Base-by-base conservation (phyloP, 2,797 vertebrate species). In the Amblyopsis hoosieri region DNA sequence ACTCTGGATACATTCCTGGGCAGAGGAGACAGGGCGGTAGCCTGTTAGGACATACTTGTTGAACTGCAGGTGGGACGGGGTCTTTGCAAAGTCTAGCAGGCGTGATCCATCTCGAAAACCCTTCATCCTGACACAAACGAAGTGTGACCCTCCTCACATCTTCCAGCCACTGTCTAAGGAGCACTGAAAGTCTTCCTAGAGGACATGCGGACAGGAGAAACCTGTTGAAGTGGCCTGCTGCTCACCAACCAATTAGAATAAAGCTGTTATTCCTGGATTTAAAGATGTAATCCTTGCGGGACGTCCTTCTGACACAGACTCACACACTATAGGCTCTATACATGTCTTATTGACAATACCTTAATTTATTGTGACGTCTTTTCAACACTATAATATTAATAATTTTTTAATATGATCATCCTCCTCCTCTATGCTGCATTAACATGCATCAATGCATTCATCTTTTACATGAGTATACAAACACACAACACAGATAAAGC, bases 21-120 rank as follows among this genome's bases (percentile, higher is more conserved):
- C 92, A 1, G 92, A 93, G 72, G 93, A 93, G 73, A 92, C 89
- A 0, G 95, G 95, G 52, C 96, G 92, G 87, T 97, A 97, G 46
- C 96, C 96, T 0, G 93, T 96, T 83, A 96, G 88, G 55, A 97
- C 95, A 72, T 93, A 97, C 75, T 91, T 94, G 88, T 97, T 97
- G 85, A 97, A 97, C 82, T 96, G 96, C 78, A 97, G 93, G 85
- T 97, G 93, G 0, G 87, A 71, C 6, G 96, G 96, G 23, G 93
- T 93, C 85, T 93, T 96, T 59, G 93, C 87, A 83, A 94, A 94
- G 75, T 96, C 94, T 87, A 95, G 72, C 57, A 97, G 93, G 74
- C 94, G 92, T 4, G 95, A 94, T 47, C 90, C 92, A 47, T 89
- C 85, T 68, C 91, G 76, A 76, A 93, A 91, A 64, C 80, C 90